These are phyloP conservation scores for Orthosia incerta DNA, from an alignment of 2,888 invertebrate species.

Conservation along the genomic window DNA sequence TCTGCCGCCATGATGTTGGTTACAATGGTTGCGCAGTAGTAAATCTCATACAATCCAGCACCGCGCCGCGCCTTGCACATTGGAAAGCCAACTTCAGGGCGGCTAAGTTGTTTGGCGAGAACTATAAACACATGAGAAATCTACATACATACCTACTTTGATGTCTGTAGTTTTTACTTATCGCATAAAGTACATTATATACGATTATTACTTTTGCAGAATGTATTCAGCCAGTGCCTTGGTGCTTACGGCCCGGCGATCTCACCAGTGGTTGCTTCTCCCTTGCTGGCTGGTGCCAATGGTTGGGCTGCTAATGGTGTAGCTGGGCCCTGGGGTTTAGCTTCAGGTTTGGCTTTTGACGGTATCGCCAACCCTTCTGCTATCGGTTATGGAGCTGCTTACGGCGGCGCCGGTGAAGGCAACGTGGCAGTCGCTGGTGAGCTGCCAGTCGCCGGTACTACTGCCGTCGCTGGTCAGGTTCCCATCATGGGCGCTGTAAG, in stretches of 20 bases:
- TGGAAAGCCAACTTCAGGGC: too few species aligned
- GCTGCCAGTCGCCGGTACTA: constrained; percentile 72
- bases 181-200: background rate
- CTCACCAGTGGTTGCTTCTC: constrained; percentile 27
- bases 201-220: background rate
- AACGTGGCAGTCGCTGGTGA: constrained; percentile 72
- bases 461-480: constrained; percentile 67
- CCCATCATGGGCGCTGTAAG: constrained; percentile 69
- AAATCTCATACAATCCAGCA: too few species aligned
- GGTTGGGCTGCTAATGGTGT: constrained; percentile 22
- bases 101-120: too few species aligned
- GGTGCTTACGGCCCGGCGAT: constrained; percentile 18
- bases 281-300: constrained; percentile 1
- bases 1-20: too few species aligned
- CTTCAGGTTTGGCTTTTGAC: constrained; percentile 19
- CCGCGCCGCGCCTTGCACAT: too few species aligned
- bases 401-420: constrained; percentile 69
- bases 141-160: too few species aligned
- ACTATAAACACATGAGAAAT: too few species aligned
- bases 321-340: constrained; percentile 7
- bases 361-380: constrained; percentile 23
- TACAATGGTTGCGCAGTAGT: too few species aligned
- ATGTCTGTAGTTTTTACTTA: too few species aligned
- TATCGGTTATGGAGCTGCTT: constrained; percentile 43
- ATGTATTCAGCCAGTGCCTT: constrained; percentile 12